A percentile compares a stretch with the other conserved stretches of the same genome.
Conservation (phyloP, 2,113 vertebrate species). For the Colius striatus region DNA sequence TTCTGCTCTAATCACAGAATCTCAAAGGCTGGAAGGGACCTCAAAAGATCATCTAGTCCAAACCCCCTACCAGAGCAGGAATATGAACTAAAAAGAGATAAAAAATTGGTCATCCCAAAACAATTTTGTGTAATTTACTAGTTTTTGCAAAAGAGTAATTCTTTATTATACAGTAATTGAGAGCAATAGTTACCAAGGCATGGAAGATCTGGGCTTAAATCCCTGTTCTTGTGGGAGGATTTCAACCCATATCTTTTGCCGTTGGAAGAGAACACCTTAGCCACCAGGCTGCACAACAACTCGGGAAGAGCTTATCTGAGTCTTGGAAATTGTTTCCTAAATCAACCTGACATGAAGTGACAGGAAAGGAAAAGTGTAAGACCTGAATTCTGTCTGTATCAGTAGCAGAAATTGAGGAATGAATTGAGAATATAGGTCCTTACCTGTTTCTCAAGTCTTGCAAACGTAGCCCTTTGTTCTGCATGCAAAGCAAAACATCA, state of each 20-base stretch:
- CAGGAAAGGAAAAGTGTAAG: not conserved
- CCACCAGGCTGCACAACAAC: not conserved
- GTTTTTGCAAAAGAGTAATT: not conserved
- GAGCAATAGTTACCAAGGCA: not conserved
- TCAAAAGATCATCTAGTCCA: too few relatives aligned
- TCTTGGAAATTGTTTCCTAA: not conserved
- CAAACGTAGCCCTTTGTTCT: not conserved
- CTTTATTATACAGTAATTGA: not conserved
- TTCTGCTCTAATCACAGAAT: not conserved
- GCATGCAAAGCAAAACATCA: not conserved
- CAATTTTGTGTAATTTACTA: not conserved
- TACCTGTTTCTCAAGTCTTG: not conserved
- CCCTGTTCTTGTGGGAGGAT: not conserved
- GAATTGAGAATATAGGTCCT: not conserved
- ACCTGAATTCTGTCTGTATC: not conserved
- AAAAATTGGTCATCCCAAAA: not conserved
- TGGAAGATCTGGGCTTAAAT: not conserved
- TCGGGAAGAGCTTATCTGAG: not conserved
- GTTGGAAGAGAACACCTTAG: not conserved
- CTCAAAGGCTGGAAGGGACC: too few relatives aligned
- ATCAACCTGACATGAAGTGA: not conserved
- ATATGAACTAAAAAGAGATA: not conserved
- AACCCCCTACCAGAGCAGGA: not conserved
- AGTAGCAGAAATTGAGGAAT: not conserved
- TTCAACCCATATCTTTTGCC: not conserved